These are phyloP conservation scores for Cryptocephalus moraei DNA, from an alignment of 2,888 invertebrate genomes.

Conservation along the genomic window DNA sequence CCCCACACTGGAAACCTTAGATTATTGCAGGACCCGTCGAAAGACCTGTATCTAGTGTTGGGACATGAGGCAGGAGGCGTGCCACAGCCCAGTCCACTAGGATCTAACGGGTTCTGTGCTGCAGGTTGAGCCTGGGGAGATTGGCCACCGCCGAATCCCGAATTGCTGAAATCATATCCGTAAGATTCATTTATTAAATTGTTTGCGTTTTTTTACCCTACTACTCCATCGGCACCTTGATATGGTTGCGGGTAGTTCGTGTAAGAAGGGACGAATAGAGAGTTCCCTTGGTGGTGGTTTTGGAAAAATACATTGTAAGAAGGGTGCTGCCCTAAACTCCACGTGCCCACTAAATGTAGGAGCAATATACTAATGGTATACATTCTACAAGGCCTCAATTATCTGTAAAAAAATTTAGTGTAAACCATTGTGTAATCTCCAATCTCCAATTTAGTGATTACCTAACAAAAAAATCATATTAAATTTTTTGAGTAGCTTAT, in stretches of 20 bases:
- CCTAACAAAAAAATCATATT: background rate
- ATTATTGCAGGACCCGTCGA: slow-evolving; percentile 95
- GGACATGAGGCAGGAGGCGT: slow-evolving; percentile 20
- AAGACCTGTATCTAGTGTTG: slow-evolving; percentile 58
- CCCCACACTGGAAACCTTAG: slow-evolving; percentile 74
- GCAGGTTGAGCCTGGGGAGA: background rate
- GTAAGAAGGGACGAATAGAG: background rate
- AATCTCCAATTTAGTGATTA: background rate
- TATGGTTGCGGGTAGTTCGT: background rate
- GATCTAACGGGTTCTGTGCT: slow-evolving; percentile 5
- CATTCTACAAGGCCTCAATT: too few relatives aligned
- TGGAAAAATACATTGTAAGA: slow-evolving; percentile 6
- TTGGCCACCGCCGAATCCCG: background rate
- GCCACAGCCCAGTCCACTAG: slow-evolving; percentile 17
- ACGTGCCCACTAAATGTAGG: background rate
- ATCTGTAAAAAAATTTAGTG: background rate
- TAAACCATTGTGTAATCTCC: background rate
- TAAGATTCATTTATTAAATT: background rate
- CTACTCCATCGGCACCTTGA: background rate
- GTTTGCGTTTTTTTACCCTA: background rate
- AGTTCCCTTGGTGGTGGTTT: background rate
- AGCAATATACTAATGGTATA: background rate
- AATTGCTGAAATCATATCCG: background rate
- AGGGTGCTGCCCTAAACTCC: slow-evolving; percentile 2
- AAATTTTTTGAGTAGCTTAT: too few relatives aligned